Percentiles rank a stretch among this genome's conserved stretches.
Conservation (phyloP, 2,888 invertebrate genomes). For the Agrilus biguttatus region DNA sequence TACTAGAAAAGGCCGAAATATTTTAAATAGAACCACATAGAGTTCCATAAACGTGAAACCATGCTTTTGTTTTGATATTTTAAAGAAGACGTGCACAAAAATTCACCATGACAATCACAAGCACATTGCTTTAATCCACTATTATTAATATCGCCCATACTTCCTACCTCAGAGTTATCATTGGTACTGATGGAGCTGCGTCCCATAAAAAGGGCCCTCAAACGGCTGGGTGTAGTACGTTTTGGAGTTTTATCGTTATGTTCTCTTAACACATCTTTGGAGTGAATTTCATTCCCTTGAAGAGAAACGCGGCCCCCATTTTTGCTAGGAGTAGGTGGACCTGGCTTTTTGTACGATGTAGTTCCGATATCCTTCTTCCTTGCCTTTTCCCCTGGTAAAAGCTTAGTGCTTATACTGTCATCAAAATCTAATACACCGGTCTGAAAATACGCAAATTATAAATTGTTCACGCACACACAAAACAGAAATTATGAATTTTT, state of each 20-base stretch:
- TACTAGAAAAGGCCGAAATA: no score
- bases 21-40: no score
- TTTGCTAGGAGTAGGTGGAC: conserved; percentile 77
- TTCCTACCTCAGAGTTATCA: conserved; percentile 20
- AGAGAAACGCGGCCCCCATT: conserved; percentile 57
- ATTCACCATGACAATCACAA: conserved; percentile 3
- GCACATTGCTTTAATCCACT: conserved; percentile 1
- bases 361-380: conserved; percentile 46
- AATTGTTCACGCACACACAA: background rate
- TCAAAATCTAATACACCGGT: conserved; percentile 24
- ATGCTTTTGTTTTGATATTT: background rate
- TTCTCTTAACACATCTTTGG: conserved; percentile 43
- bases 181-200: conserved; percentile 27
- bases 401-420: conserved; percentile 26
- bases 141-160: background rate
- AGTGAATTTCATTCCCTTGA: conserved; percentile 42
- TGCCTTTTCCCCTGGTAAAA: conserved; percentile 32
- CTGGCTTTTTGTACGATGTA: conserved; percentile 71
- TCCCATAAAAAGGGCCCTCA: conserved; percentile 44
- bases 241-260: conserved; percentile 29
- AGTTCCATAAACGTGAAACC: background rate
- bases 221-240: conserved; percentile 48
- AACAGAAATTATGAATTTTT: background rate
- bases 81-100: conserved; percentile 1
- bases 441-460: conserved; percentile 14